Percentiles rank a stretch among this genome's conserved stretches.
Conservation (phyloP, 2,113 vertebrate genomes). For the Mus musculus region DNA sequence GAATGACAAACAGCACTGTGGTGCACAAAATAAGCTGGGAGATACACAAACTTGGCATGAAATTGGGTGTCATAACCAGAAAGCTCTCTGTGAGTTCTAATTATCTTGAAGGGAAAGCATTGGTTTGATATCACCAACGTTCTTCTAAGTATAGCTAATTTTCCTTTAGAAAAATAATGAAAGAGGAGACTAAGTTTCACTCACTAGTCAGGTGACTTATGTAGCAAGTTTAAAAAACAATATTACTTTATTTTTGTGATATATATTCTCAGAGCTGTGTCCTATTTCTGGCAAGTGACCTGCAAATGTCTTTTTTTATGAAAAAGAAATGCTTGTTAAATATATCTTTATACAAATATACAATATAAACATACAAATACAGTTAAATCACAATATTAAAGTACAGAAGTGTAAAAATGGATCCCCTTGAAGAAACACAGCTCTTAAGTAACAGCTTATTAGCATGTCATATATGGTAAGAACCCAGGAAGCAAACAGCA, state of each 20-base stretch:
- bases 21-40: background rate
- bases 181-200: background rate
- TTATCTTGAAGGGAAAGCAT: background rate
- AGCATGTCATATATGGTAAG: accelerated
- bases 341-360: background rate
- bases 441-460: background rate
- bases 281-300: constrained; percentile 10
- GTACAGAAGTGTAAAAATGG: background rate
- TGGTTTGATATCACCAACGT: background rate
- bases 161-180: constrained; percentile 13
- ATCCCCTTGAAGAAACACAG: background rate
- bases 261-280: background rate
- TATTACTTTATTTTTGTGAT: constrained; percentile 6
- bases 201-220: constrained; percentile 12
- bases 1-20: background rate
- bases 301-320: constrained; percentile 17
- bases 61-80: background rate
- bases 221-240: background rate
- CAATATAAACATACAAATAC: background rate
- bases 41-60: background rate
- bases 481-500: background rate
- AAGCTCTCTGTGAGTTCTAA: background rate
- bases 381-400: background rate
- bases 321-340: constrained; percentile 30
- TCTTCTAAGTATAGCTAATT: background rate